Conservation (phyloP, 1,140 invertebrate genomes). For the Zeugodacus cucurbitae region DNA sequence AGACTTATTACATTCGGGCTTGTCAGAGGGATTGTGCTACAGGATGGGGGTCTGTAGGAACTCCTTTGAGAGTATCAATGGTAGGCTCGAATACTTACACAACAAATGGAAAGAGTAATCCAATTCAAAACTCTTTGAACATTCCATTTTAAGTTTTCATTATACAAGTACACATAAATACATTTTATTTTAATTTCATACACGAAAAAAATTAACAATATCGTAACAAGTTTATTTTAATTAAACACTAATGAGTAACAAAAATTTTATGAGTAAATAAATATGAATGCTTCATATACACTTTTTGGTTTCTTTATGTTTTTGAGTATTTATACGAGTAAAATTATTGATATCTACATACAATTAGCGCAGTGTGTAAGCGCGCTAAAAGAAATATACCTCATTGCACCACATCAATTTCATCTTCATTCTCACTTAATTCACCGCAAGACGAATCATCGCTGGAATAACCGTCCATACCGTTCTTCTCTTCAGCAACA, state of each 20-base stretch:
- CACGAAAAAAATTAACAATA: not conserved
- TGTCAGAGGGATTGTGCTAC: no score
- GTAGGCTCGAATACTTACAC: no score
- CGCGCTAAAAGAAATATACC: not conserved
- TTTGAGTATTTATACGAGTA: not conserved
- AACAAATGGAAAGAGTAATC: no score
- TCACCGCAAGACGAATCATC: conserved; percentile 53
- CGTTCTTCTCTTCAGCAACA: not conserved
- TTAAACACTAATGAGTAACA: not conserved
- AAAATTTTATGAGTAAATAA: not conserved
- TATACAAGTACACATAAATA: not conserved
- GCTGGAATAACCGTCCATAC: conserved; percentile 46
- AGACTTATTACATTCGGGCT: no score
- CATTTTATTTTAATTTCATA: not conserved
- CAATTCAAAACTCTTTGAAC: no score
- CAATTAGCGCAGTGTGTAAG: not conserved
- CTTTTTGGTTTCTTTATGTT: not conserved
- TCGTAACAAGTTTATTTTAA: conserved; percentile 1
- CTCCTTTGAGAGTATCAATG: no score
- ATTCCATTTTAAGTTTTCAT: no score
- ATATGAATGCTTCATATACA: not conserved
- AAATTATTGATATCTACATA: not conserved
- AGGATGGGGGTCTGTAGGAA: no score
- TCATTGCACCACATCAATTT: conserved; percentile 67
- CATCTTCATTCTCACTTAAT: conserved; percentile 63